Evolutionary conservation across 2,888 invertebrate genomes (phyloP), one percentile per base, ranked within the genome.

Genomic region (Eupithecia centaureata): DNA sequence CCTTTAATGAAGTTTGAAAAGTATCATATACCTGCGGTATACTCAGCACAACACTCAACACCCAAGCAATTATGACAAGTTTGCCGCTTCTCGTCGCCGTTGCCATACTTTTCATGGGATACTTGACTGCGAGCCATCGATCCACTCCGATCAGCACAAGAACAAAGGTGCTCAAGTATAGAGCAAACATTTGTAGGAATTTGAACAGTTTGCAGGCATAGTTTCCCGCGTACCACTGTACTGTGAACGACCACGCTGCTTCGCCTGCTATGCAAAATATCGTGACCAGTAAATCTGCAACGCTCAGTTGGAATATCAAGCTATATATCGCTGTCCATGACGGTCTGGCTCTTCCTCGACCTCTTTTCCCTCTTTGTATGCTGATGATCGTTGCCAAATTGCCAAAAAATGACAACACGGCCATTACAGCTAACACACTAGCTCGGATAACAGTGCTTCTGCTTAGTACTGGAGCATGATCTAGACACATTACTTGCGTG

Each of bases 111-210:
- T 95, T 95, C 95, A 97, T 96, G 0, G 97, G 97, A 85, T 96
- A 97, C 76, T 96, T 95, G 13, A 97, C 96, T 0, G 96, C 96
- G 59, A 96, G 94, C 94, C 97, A 97, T 65, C 97, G 94, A 82
- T 97, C 97, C 56, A 97, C 94, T 13, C 97, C 97, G 78, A 97
- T 97, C 57, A 97, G 93, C 35, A 97, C 97, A 28, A 97, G 91
- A 51, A 97, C 95, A 85, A 96, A 97, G 0, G 97, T 97, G 70
- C 97, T 97, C 72, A 97, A 88, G 83, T 97, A 97, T 63, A 97
- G 90, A 61, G 97, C 95, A 81, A 97, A 96, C 95, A 97, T 96
- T 88, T 97, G 97, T 59, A 96, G 90, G 76, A 96, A 96, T 86
- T 97, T 97, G 79, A 97, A 96, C 63, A 96, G 75, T 89, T 97